Conservation (phyloP, 2,888 invertebrate genomes). For the Drosophila falleni region DNA sequence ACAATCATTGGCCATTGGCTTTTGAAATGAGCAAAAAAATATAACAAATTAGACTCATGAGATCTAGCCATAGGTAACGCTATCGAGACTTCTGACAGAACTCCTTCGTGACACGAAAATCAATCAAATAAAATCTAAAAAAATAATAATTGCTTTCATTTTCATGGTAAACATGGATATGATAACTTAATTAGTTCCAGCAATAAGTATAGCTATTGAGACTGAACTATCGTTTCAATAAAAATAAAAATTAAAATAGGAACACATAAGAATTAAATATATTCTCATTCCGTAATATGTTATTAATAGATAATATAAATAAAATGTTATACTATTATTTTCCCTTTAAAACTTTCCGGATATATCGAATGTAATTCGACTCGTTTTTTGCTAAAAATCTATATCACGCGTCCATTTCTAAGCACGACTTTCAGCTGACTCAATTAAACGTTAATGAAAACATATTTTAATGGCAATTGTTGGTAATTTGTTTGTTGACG, state of each 20-base stretch:
- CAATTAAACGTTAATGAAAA: conserved; percentile 71
- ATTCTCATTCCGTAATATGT: too few relatives aligned
- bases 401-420: conserved; percentile 3
- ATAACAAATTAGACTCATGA: conserved; percentile 6
- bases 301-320: too few relatives aligned
- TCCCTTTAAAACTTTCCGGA: not conserved
- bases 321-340: too few relatives aligned
- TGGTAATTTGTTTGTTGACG: conserved; percentile 60
- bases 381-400: not conserved
- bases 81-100: not conserved
- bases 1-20: conserved; percentile 61
- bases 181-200: too few relatives aligned
- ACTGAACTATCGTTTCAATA: too few relatives aligned
- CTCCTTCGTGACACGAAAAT: conserved; percentile 11
- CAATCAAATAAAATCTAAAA: not conserved
- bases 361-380: not conserved
- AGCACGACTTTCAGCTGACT: conserved; percentile 17
- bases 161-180: not conserved
- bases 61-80: not conserved
- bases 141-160: not conserved
- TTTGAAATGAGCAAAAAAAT: conserved; percentile 32
- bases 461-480: conserved; percentile 65
- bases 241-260: too few relatives aligned
- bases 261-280: too few relatives aligned
- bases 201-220: too few relatives aligned